Evolutionary conservation across 2,888 invertebrate species (phyloP).

Genomic region (Myathropa florea): DNA sequence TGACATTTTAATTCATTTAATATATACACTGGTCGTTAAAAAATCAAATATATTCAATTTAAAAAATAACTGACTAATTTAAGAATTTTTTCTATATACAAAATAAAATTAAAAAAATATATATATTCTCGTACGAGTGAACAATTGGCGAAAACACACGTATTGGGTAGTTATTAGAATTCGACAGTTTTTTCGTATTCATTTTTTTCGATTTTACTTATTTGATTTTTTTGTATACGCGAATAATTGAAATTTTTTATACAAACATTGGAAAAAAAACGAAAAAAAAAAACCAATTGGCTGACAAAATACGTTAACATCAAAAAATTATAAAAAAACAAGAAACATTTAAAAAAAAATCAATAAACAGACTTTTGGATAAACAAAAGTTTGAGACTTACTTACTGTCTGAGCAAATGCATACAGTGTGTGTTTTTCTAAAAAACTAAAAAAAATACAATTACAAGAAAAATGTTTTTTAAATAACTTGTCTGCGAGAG

Average conservation of each 20-base stretch:
- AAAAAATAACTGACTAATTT: slow-evolving; percentile 54
- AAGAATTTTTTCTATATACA: slow-evolving; percentile 47
- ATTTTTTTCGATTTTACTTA: neutral
- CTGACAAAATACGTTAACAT: neutral
- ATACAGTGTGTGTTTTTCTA: neutral
- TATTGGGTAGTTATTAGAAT: slow-evolving; percentile 48
- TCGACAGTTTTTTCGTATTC: slow-evolving; percentile 21
- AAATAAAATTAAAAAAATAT: neutral
- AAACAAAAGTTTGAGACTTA: neutral
- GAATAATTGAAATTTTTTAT: neutral
- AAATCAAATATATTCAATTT: slow-evolving; percentile 31
- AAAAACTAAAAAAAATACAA: slow-evolving; percentile 14
- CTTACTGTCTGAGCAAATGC: neutral
- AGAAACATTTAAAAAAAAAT: neutral
- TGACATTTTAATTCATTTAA: slow-evolving; percentile 67
- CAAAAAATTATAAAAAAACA: neutral
- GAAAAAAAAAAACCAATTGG: slow-evolving; percentile 8
- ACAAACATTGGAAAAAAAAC: neutral
- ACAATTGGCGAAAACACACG: slow-evolving; percentile 54
- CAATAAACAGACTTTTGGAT: too few relatives aligned
- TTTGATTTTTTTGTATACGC: neutral
- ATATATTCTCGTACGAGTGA: slow-evolving; percentile 6
- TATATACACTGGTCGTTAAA: slow-evolving; percentile 58
- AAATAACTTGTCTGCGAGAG: slow-evolving; percentile 35
- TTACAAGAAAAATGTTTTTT: slow-evolving; percentile 16